phyloP scores from a whole-genome alignment of 2,797 vertebrate genomes.

The Microctenopoma stevenorrisi region DNA sequence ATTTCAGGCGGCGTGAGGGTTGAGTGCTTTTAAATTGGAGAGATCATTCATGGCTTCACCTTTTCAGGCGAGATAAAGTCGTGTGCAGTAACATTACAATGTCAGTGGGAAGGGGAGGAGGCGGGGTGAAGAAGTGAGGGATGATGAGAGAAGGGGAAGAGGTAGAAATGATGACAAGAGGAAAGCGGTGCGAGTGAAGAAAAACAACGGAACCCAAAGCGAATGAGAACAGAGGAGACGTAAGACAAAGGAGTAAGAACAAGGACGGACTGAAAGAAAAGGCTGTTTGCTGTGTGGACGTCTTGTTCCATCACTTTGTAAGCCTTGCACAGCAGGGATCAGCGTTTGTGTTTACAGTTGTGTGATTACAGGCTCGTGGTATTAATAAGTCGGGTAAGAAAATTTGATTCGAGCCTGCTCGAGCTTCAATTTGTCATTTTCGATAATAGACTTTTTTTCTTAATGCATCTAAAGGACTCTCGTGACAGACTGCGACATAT shows the following conservation, averaged over 20 bases:
- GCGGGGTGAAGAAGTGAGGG: constrained; percentile 42
- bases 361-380: constrained; percentile 31
- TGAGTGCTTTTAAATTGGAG: constrained; percentile 99
- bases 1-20: constrained; percentile 98
- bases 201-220: constrained; percentile 56
- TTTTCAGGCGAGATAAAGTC: constrained; percentile 99
- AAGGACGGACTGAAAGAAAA: constrained; percentile 48
- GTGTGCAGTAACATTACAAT: constrained; percentile 98
- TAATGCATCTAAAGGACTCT: not conserved
- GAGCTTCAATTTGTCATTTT: constrained; percentile 7
- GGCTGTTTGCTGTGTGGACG: not conserved
- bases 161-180: constrained; percentile 68
- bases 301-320: constrained; percentile 44
- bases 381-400: constrained; percentile 48
- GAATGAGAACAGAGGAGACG: constrained; percentile 43
- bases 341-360: constrained; percentile 26
- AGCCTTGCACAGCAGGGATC: constrained; percentile 41
- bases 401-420: constrained; percentile 13
- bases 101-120: constrained; percentile 85
- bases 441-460: not conserved
- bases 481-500: not conserved
- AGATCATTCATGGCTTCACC: constrained; percentile 99
- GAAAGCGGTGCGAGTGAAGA: constrained; percentile 60
- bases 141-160: constrained; percentile 47
- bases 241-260: constrained; percentile 64